Percentiles rank a stretch among this genome's conserved stretches.
phyloP scores from a whole-genome alignment of 1,140 invertebrate genomes.

The Tetragnatha versicolor region DNA sequence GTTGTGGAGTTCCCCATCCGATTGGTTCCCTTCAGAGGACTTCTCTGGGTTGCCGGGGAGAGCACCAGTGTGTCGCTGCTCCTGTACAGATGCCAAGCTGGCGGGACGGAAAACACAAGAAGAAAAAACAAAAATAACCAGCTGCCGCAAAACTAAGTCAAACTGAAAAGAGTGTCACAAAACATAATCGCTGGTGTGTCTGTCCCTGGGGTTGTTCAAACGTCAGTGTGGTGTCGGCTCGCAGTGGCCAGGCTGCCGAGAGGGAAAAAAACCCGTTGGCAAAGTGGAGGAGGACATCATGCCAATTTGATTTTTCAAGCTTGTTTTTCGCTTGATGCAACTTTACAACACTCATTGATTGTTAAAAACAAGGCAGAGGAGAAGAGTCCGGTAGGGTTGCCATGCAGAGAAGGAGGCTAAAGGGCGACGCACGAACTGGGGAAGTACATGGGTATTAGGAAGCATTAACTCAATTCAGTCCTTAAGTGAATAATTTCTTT shows the following conservation, averaged over 20 bases:
- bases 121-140: slow-evolving; percentile 48
- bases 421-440: no score
- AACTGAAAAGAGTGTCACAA: slow-evolving; percentile 49
- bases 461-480: no score
- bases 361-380: no score
- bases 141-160: slow-evolving; percentile 35
- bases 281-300: slow-evolving; percentile 47
- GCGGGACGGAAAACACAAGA: slow-evolving; percentile 57
- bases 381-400: no score
- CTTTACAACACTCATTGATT: no score
- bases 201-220: slow-evolving; percentile 54
- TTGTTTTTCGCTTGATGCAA: no score
- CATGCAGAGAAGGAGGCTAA: no score
- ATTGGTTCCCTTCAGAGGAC: slow-evolving; percentile 58
- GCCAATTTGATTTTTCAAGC: no score
- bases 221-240: slow-evolving; percentile 51
- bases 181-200: slow-evolving; percentile 50
- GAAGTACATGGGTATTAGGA: no score
- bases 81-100: slow-evolving; percentile 93
- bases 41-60: slow-evolving; percentile 61
- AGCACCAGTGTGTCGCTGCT: slow-evolving; percentile 73
- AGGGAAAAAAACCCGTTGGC: slow-evolving; percentile 50
- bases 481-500: no score
- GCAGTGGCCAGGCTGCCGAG: slow-evolving; percentile 53
- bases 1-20: slow-evolving; percentile 49